These are phyloP conservation scores for Bombycilla garrulus DNA, from an alignment of 2,113 vertebrate genomes.

Conservation along the genomic window DNA sequence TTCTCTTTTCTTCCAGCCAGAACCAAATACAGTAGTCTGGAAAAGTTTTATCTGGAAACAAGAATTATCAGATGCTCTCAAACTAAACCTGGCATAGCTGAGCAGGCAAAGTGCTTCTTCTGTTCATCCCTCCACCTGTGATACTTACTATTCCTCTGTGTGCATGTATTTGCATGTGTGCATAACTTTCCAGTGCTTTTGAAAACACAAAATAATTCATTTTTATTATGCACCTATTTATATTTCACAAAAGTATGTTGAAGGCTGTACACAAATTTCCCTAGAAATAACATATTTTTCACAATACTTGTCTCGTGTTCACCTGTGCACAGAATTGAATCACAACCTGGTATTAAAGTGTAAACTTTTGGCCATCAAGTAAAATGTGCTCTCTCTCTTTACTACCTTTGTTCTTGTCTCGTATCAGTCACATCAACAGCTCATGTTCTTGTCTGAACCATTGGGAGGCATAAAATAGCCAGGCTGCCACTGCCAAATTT, in stretches of 20 bases:
- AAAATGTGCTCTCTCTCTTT: neutral
- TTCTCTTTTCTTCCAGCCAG: neutral
- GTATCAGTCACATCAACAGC: neutral
- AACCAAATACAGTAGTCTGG: neutral
- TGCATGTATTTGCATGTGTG: neutral
- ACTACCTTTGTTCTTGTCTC: neutral
- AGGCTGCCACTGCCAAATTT: neutral
- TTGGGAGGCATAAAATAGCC: neutral
- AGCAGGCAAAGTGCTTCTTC: neutral
- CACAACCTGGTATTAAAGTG: neutral
- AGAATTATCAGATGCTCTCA: neutral
- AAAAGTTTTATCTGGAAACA: neutral
- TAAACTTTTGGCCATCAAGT: neutral
- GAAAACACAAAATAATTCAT: neutral
- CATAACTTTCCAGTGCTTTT: neutral
- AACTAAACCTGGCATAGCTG: neutral
- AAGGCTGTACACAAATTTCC: neutral
- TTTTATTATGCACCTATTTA: neutral
- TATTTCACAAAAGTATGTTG: neutral
- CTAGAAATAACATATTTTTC: neutral
- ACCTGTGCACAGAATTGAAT: neutral
- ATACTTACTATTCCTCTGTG: neutral
- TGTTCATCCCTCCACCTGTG: neutral
- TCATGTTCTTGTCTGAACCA: neutral
- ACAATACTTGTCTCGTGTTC: neutral